Evolutionary conservation across 2,797 vertebrate species (phyloP).

Genomic region (Cynopterus sphinx): DNA sequence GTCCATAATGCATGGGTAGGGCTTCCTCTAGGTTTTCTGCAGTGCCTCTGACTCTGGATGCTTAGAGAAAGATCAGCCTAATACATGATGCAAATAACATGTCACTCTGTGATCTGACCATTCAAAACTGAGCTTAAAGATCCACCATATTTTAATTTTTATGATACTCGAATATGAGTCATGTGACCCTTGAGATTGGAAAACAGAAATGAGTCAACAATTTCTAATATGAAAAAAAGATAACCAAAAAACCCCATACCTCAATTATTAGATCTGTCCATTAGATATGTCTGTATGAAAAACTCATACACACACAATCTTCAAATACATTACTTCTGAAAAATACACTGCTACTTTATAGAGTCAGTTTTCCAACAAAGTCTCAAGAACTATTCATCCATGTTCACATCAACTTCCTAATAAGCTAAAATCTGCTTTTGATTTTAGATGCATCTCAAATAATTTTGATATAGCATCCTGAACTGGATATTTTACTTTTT

Average conservation of each 20-base stretch:
- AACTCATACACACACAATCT: background rate
- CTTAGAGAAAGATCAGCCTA: background rate
- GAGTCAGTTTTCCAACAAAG: background rate
- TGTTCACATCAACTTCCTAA: background rate
- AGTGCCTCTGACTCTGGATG: background rate
- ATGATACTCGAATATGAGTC: conserved; percentile 14
- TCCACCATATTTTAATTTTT: conserved; percentile 20
- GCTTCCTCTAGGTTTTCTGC: background rate
- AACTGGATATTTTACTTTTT: background rate
- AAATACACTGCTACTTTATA: background rate
- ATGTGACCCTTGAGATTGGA: background rate
- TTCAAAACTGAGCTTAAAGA: conserved; percentile 29
- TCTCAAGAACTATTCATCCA: background rate
- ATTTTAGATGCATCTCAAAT: background rate
- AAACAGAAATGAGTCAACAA: conserved; percentile 13
- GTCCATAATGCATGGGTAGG: background rate
- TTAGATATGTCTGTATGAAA: background rate
- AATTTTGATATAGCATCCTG: background rate
- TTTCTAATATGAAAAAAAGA: conserved; percentile 14
- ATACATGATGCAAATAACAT: background rate
- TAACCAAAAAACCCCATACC: background rate
- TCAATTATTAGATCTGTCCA: background rate
- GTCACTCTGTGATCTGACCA: background rate
- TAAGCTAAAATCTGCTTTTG: background rate
- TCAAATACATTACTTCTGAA: conserved; percentile 16